A percentile compares a stretch with the other conserved stretches of the same genome.
These are phyloP conservation scores for Melanotaenia maccullochi DNA, from an alignment of 2,797 vertebrate genomes.

Conservation along the genomic window DNA sequence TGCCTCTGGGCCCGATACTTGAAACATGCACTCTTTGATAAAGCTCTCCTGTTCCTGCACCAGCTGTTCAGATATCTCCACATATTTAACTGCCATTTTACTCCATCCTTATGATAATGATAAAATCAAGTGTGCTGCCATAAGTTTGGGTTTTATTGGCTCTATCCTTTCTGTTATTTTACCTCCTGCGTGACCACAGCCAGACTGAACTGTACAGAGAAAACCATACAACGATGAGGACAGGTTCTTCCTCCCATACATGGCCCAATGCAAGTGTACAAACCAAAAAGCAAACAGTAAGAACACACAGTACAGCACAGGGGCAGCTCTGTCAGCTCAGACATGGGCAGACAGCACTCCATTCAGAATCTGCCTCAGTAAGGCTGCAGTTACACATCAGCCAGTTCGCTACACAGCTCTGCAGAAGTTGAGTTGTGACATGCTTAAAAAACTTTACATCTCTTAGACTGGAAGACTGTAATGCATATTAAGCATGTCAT, in stretches of 20 bases:
- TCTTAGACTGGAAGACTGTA: background rate
- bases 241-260: conserved; percentile 2
- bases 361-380: conserved; percentile 42
- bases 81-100: too few species aligned
- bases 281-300: conserved; percentile 44
- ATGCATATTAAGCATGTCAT: background rate
- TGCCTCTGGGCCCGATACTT: conserved; percentile 25
- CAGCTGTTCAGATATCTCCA: conserved; percentile 15
- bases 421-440: conserved; percentile 11
- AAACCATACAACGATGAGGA: conserved; percentile 9
- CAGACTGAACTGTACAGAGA: background rate
- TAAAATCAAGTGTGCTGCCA: background rate
- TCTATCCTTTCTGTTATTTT: conserved; percentile 18
- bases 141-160: conserved; percentile 5
- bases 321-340: conserved; percentile 52
- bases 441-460: conserved; percentile 2
- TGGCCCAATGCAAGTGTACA: background rate
- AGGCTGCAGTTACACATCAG: conserved; percentile 14
- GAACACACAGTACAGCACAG: conserved; percentile 55
- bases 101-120: background rate
- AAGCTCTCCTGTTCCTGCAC: conserved; percentile 20
- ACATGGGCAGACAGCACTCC: conserved; percentile 47
- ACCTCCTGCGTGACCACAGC: background rate
- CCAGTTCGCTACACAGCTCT: conserved; percentile 22
- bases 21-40: conserved; percentile 24